phyloP scores from a whole-genome alignment of 2,888 invertebrate species.

The Drepana falcataria region DNA sequence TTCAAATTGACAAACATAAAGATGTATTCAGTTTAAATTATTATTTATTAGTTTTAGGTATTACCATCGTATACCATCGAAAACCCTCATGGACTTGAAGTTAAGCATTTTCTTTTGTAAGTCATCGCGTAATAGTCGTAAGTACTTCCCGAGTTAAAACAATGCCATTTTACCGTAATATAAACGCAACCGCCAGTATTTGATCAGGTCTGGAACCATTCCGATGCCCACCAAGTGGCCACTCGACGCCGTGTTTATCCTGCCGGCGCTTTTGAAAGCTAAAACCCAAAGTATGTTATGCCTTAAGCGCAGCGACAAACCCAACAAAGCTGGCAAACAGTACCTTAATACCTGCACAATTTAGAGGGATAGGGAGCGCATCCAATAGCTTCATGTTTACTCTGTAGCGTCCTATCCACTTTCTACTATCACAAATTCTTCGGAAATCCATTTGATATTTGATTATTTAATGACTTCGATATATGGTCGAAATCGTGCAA shows the following conservation, averaged over 20 bases:
- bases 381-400: slow-evolving; percentile 47
- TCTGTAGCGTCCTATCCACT: slow-evolving; percentile 40
- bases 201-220: slow-evolving; percentile 65
- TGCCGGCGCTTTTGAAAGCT: slow-evolving; percentile 75
- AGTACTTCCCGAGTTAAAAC: slow-evolving; percentile 37
- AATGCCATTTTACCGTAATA: slow-evolving; percentile 64
- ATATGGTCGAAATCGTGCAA: slow-evolving; percentile 47
- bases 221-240: slow-evolving; percentile 46
- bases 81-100: too few relatives aligned
- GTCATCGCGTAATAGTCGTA: slow-evolving; percentile 5
- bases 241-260: slow-evolving; percentile 62
- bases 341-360: slow-evolving; percentile 68
- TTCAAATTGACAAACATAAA: too few relatives aligned
- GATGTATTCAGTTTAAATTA: too few relatives aligned
- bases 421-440: slow-evolving; percentile 1
- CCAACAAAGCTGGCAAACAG: slow-evolving; percentile 66
- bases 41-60: too few relatives aligned
- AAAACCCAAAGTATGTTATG: slow-evolving; percentile 77
- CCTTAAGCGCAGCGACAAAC: slow-evolving; percentile 68
- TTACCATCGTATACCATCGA: too few relatives aligned
- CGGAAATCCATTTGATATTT: slow-evolving; percentile 7
- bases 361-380: slow-evolving; percentile 73
- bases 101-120: too few relatives aligned
- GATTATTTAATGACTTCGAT: slow-evolving; percentile 27
- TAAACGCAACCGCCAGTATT: slow-evolving; percentile 49